A percentile compares a stretch with the other conserved stretches of the same genome.
phyloP scores from a whole-genome alignment of 2,113 vertebrate species.

The Macheiramphus alcinus region DNA sequence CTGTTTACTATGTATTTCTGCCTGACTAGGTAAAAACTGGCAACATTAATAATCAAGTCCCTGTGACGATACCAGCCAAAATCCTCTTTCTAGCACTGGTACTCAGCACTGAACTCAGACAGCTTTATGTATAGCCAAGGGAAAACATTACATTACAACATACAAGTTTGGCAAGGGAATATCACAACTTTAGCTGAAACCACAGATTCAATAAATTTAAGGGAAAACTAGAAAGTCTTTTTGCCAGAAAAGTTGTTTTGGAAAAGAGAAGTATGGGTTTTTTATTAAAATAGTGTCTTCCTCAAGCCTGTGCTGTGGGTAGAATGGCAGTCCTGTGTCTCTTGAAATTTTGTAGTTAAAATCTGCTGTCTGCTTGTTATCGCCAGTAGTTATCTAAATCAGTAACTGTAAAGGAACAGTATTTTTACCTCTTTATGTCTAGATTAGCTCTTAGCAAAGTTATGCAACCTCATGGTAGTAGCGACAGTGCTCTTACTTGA shows the following conservation, averaged over 20 bases:
- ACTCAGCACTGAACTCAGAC: not conserved
- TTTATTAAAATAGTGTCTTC: not conserved
- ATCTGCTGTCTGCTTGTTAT: not conserved
- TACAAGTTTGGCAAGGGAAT: not conserved
- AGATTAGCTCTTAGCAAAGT: not conserved
- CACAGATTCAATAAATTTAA: not conserved
- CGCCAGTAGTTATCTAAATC: not conserved
- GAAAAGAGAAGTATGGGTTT: not conserved
- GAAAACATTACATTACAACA: not conserved
- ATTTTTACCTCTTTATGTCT: not conserved
- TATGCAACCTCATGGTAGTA: not conserved
- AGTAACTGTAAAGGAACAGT: not conserved
- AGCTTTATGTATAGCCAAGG: not conserved
- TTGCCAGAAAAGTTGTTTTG: not conserved
- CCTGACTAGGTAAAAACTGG: not conserved
- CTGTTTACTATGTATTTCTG: not conserved
- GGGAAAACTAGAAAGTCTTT: not conserved
- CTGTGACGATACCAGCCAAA: not conserved
- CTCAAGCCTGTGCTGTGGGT: not conserved
- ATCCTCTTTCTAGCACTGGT: not conserved
- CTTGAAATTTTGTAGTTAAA: not conserved
- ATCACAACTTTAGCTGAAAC: not conserved
- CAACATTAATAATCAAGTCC: not conserved
- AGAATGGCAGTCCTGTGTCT: not conserved
- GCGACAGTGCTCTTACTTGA: not conserved